Conservation (phyloP, 2,797 vertebrate species). For the Sylvilagus floridanus region DNA sequence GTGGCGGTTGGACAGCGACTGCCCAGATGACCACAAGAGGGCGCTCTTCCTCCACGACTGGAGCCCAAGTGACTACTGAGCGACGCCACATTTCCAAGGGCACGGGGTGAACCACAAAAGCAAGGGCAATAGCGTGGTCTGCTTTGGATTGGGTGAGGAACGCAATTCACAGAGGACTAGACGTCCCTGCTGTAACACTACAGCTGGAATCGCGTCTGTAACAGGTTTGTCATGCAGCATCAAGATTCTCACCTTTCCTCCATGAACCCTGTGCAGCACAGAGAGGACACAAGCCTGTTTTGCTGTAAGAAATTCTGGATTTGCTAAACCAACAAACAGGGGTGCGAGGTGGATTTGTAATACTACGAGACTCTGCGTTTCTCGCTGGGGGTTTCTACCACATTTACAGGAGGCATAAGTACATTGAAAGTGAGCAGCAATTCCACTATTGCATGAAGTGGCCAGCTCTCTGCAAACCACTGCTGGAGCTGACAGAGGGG, state of each 20-base stretch:
- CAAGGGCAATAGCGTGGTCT: background rate
- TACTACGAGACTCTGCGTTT: background rate
- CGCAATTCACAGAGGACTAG: background rate
- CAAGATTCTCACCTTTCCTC: background rate
- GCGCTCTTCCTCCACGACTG: conserved; percentile 32
- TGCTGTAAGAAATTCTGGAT: conserved; percentile 1
- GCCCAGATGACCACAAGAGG: conserved; percentile 73
- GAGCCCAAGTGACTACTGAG: background rate
- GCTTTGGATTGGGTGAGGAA: background rate
- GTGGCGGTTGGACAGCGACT: background rate
- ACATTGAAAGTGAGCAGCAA: background rate
- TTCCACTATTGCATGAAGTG: background rate
- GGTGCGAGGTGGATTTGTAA: background rate
- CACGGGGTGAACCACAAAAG: conserved; percentile 12
- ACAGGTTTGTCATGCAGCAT: background rate
- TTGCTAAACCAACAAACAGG: background rate
- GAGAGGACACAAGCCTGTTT: background rate
- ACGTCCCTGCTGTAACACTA: background rate
- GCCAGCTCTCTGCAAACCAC: background rate
- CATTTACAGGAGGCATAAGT: background rate
- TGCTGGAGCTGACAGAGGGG: background rate
- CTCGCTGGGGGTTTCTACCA: background rate
- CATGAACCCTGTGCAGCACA: background rate
- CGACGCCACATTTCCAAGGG: conserved; percentile 32
- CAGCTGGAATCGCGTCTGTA: background rate